These are phyloP conservation scores for Sylvicola cinctus DNA, from an alignment of 2,888 invertebrate species.

Conservation along the genomic window DNA sequence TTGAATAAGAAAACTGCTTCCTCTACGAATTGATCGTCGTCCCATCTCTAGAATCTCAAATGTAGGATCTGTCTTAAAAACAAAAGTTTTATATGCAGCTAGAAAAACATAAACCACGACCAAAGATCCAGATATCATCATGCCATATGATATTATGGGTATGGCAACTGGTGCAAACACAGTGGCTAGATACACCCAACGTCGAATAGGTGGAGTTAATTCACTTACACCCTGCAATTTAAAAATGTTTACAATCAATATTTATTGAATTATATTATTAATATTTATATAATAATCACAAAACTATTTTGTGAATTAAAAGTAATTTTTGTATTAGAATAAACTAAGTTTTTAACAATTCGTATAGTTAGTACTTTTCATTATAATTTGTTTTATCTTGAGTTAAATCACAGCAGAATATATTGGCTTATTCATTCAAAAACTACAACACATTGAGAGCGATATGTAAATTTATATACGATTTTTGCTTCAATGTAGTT, in stretches of 20 bases:
- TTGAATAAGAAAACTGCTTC: conserved; percentile 26
- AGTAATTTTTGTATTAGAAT: background rate
- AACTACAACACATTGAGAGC: no score
- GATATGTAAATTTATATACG: no score
- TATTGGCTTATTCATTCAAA: no score
- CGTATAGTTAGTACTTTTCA: background rate
- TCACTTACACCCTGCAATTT: conserved; percentile 48
- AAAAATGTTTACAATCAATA: background rate
- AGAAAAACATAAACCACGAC: conserved; percentile 44
- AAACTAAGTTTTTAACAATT: background rate
- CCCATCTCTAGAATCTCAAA: conserved; percentile 61
- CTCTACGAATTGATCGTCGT: conserved; percentile 44
- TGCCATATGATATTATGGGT: conserved; percentile 48
- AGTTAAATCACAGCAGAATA: background rate
- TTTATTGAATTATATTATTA: background rate
- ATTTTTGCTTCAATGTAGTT: no score
- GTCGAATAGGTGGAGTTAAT: conserved; percentile 53
- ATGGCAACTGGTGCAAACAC: conserved; percentile 52
- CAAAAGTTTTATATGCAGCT: conserved; percentile 51
- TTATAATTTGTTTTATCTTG: background rate
- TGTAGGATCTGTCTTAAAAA: conserved; percentile 41
- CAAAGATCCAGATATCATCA: conserved; percentile 45
- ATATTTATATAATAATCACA: background rate
- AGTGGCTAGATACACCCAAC: conserved; percentile 64
- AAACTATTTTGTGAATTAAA: no score